A percentile compares a stretch with the other conserved stretches of the same genome.
Conservation (phyloP, 2,797 vertebrate genomes). For the Anableps anableps region DNA sequence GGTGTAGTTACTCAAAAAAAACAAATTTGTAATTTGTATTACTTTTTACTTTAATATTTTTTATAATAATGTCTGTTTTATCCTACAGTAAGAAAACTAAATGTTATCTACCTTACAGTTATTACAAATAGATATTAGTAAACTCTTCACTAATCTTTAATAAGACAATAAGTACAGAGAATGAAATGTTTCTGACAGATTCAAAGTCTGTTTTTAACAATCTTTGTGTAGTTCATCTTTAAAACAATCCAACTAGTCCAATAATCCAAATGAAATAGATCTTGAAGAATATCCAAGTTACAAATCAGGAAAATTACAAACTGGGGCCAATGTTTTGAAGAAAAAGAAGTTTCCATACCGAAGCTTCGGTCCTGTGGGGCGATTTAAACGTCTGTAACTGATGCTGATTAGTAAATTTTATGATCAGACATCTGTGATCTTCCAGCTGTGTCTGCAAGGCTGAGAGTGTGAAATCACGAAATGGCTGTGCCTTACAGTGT, state of each 20-base stretch:
- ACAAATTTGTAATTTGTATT: neutral
- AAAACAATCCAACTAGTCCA: neutral
- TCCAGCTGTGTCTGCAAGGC: slow-evolving; percentile 50
- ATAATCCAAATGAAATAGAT: neutral
- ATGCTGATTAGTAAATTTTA: slow-evolving; percentile 65
- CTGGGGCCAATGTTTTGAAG: neutral
- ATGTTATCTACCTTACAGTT: neutral
- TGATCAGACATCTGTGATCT: slow-evolving; percentile 71
- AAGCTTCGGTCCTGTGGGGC: slow-evolving; percentile 47
- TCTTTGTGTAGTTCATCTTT: neutral
- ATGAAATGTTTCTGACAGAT: neutral
- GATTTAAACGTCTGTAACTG: slow-evolving; percentile 55
- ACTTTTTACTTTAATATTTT: neutral
- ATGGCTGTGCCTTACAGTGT: neutral
- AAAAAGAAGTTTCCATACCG: slow-evolving; percentile 23
- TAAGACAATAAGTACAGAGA: neutral
- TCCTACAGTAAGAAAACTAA: neutral
- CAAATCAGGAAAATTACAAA: neutral
- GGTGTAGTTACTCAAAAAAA: neutral
- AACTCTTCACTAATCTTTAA: neutral
- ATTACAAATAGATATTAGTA: neutral
- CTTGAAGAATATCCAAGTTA: neutral
- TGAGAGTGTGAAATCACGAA: slow-evolving; percentile 16
- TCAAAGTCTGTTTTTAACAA: neutral
- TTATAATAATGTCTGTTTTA: neutral